These are phyloP conservation scores for Eulemur coronatus DNA, from an alignment of 2,797 vertebrate genomes.

Conservation along the genomic window DNA sequence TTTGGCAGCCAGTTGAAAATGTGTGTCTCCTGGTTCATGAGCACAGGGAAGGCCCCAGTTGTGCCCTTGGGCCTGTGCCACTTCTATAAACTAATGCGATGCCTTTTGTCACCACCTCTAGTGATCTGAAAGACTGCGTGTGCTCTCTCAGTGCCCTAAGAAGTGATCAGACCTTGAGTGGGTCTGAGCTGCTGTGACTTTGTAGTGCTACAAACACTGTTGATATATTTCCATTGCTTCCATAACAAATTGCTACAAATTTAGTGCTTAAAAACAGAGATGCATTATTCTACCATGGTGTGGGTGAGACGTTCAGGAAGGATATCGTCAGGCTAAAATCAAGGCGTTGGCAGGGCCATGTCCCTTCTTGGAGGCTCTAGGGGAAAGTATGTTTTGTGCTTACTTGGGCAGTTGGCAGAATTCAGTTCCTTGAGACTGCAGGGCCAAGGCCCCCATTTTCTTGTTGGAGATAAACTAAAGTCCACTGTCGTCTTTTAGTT, in stretches of 20 bases:
- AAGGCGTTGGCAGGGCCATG: background rate
- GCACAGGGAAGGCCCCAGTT: background rate
- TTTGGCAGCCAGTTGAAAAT: background rate
- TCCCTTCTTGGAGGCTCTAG: background rate
- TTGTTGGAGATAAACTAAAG: background rate
- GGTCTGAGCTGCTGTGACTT: background rate
- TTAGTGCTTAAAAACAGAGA: background rate
- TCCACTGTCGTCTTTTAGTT: background rate
- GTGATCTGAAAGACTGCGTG: background rate
- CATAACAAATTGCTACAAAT: background rate
- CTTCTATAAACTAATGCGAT: background rate
- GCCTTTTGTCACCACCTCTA: background rate
- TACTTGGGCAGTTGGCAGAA: background rate
- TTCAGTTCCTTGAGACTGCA: background rate
- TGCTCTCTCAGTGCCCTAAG: background rate
- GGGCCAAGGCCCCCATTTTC: background rate
- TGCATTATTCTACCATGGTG: background rate
- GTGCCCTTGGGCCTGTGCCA: background rate
- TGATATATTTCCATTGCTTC: background rate
- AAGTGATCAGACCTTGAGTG: background rate
- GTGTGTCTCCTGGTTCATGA: background rate
- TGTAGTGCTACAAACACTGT: background rate
- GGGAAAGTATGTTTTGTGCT: background rate
- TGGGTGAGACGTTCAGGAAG: background rate
- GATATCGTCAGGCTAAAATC: background rate